Conservation (phyloP, 2,113 vertebrate species). For the Coreoperca whiteheadi region DNA sequence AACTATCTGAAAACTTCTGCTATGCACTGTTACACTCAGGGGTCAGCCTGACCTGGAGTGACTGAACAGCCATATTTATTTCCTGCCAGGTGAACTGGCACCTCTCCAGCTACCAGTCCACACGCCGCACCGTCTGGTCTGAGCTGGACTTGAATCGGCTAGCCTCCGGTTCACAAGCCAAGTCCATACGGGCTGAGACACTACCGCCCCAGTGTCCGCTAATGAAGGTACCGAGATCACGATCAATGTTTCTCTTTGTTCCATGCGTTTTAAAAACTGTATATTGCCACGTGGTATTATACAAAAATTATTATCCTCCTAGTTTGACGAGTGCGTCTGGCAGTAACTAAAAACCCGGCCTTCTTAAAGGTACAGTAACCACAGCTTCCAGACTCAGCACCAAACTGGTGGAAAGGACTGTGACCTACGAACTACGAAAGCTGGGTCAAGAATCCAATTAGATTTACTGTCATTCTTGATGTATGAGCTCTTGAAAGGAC, state of each 20-base stretch:
- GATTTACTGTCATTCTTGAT: neutral
- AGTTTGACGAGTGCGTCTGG: neutral
- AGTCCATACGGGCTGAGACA: too few relatives aligned
- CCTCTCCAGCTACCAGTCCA: too few relatives aligned
- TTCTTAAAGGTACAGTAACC: neutral
- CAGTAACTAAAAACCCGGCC: neutral
- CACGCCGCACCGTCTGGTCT: too few relatives aligned
- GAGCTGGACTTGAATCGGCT: too few relatives aligned
- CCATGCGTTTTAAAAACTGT: neutral
- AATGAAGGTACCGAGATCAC: too few relatives aligned
- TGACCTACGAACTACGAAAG: too few relatives aligned
- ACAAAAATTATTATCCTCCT: too few relatives aligned
- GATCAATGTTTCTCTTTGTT: neutral
- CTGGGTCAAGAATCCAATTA: neutral
- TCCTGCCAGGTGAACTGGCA: neutral
- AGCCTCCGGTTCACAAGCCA: too few relatives aligned
- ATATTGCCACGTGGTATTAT: neutral
- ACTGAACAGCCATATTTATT: slow-evolving; percentile 16
- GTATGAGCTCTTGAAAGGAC: neutral
- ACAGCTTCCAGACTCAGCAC: neutral
- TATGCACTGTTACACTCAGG: neutral
- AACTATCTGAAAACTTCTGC: neutral
- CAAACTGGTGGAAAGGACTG: neutral
- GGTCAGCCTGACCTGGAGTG: slow-evolving; percentile 3
- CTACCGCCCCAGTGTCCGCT: too few relatives aligned